These are phyloP conservation scores for Peucedramus taeniatus DNA, from an alignment of 2,113 vertebrate genomes.

Conservation along the genomic window DNA sequence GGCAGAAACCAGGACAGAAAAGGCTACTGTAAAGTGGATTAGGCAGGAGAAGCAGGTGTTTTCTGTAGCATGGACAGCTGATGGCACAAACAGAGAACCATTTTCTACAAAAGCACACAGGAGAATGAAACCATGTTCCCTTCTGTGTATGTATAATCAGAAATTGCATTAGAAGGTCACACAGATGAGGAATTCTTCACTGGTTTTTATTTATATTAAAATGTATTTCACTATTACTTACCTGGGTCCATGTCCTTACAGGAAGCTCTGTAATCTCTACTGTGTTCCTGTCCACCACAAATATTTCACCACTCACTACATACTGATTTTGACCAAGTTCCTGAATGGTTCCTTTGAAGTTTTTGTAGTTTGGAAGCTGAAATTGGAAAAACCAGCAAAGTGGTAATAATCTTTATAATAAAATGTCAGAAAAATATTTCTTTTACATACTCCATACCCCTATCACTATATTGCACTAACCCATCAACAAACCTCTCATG, in stretches of 20 bases:
- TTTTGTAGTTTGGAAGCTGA: slow-evolving; percentile 97
- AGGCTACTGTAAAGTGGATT: background rate
- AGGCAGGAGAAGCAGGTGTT: background rate
- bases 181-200: fast-evolving
- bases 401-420: background rate
- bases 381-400: background rate
- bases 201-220: background rate
- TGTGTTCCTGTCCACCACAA: slow-evolving; percentile 92
- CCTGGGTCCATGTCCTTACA: slow-evolving; percentile 98
- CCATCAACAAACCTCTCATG: background rate
- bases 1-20: background rate
- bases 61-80: background rate
- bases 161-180: background rate
- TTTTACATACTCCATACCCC: background rate
- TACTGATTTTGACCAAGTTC: slow-evolving; percentile 97
- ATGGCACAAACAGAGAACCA: background rate
- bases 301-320: slow-evolving; percentile 94
- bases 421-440: background rate
- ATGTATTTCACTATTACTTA: slow-evolving; percentile 32
- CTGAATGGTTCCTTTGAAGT: slow-evolving; percentile 93
- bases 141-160: background rate
- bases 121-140: background rate
- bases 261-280: slow-evolving; percentile 98
- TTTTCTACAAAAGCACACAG: background rate
- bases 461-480: background rate